Evolutionary conservation across 2,888 invertebrate species (phyloP), one percentile per base, ranked within the genome.

Genomic region (Chromoteleia sp.): DNA sequence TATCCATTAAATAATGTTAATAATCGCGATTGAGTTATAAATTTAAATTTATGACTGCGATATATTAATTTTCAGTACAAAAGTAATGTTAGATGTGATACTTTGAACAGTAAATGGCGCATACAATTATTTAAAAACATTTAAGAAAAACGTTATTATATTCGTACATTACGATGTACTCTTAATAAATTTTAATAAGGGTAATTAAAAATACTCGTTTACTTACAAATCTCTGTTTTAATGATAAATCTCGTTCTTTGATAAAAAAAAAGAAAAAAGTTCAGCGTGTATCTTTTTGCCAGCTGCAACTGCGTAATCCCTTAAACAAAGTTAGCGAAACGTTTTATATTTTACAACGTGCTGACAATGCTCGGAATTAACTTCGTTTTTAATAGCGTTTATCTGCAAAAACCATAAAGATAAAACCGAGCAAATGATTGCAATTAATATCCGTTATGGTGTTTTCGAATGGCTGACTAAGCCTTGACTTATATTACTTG

Each of bases 381-480:
- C 45, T 75, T 56, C 56, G 50, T 56, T 75, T 75, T 75, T 67
- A 67, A 73, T 65, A 39, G 36, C 74, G 17, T 56, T 65, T 74
- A 74, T 74, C 74, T 56, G 5, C 15, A 65, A 56, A 65, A 63
- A 56, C 63, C 48, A 56, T 56, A 56, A 65, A 65, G 74, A 74
- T 74, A 74, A 56, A 56, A 33, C 25, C 21, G 36, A 12, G 30
- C 29, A 67, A 75, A 67, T 52, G 58, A 75, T 67, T 15, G 21
- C 52, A 52, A 67, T 61, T 68, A 61, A 52, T 76, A 52, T 68
- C 10, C 58, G 41, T 67, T 56, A 43, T 58, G 50, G 52, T 50
- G 52, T 61, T 56, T 45, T 30, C 12, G 10, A 36, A 43, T 21
- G 75, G 15, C 52, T 58, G 67, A 68, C 67, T 56, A 52, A 58